A percentile compares a stretch with the other conserved stretches of the same genome.
These are phyloP conservation scores for Cantharis lateralis DNA, from an alignment of 2,888 invertebrate species.

Conservation along the genomic window DNA sequence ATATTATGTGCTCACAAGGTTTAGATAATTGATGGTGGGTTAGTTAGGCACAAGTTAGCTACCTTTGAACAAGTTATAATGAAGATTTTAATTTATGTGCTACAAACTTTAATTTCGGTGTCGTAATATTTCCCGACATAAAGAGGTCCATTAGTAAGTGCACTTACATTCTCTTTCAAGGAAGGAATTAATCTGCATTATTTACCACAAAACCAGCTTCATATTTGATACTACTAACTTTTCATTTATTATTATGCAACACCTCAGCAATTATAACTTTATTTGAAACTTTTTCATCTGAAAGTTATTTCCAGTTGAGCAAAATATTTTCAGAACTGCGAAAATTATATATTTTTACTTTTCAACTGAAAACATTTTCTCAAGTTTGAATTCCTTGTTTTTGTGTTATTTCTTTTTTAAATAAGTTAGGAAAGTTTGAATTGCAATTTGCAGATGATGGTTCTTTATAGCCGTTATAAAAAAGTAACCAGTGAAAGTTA, in stretches of 20 bases:
- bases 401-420: background rate
- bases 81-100: background rate
- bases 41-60: background rate
- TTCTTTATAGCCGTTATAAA: background rate
- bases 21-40: background rate
- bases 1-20: background rate
- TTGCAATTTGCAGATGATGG: background rate
- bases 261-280: background rate
- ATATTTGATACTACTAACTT: background rate
- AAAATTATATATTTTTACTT: background rate
- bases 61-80: background rate
- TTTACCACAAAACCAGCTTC: background rate
- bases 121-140: background rate
- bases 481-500: background rate
- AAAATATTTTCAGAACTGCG: background rate
- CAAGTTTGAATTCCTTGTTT: background rate
- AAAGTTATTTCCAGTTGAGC: background rate
- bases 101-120: background rate
- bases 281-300: background rate
- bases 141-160: background rate
- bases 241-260: background rate
- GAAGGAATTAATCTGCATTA: background rate
- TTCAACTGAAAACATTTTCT: background rate
- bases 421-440: background rate
- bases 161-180: background rate